Conservation (phyloP, 2,797 vertebrate genomes). For the Alfaro cultratus region DNA sequence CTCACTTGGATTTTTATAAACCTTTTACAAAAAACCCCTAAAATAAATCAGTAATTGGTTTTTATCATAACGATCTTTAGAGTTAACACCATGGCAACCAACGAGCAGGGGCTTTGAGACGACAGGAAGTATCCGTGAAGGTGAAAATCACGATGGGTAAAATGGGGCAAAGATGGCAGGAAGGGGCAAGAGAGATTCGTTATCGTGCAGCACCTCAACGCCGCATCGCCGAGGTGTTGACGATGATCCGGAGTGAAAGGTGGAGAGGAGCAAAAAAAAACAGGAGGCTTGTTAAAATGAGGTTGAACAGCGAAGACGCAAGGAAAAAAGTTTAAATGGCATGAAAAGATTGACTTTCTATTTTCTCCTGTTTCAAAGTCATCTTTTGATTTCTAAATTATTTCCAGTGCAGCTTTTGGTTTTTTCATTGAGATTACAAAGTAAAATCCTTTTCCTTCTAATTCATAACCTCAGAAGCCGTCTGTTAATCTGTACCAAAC, state of each 20-base stretch:
- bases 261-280: constrained; percentile 14
- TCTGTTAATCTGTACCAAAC: too few species aligned
- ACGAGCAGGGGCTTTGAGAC: neutral
- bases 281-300: constrained; percentile 13
- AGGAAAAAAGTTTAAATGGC: neutral
- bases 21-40: neutral
- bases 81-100: neutral
- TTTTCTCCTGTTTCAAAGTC: neutral
- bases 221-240: constrained; percentile 41
- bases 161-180: constrained; percentile 33
- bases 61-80: neutral
- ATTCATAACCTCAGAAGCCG: too few species aligned
- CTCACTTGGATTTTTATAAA: neutral
- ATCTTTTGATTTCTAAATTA: neutral
- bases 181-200: constrained; percentile 52
- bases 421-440: neutral
- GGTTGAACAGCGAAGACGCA: neutral
- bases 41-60: neutral
- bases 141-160: constrained; percentile 41
- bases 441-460: too few species aligned
- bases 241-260: constrained; percentile 24
- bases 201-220: constrained; percentile 48
- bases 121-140: constrained; percentile 24
- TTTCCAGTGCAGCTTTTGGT: neutral
- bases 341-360: neutral